These are phyloP conservation scores for Stratiomys singularior DNA, from an alignment of 2,888 invertebrate genomes.

Conservation along the genomic window DNA sequence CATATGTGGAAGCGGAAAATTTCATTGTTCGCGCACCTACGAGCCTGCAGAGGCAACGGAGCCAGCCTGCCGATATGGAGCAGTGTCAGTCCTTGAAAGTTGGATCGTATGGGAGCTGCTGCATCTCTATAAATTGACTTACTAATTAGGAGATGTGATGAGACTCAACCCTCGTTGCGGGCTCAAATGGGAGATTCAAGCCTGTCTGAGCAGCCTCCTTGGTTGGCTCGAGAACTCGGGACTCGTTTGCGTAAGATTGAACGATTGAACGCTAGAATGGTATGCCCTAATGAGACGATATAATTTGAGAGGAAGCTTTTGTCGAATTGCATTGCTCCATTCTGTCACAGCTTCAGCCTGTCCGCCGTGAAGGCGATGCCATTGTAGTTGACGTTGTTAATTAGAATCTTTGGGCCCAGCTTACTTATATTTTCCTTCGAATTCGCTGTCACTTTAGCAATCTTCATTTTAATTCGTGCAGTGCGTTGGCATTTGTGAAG, in stretches of 20 bases:
- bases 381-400: slow-evolving; percentile 16
- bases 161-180: not conserved
- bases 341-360: too few relatives aligned
- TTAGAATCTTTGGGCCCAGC: slow-evolving; percentile 22
- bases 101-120: slow-evolving; percentile 2
- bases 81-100: not conserved
- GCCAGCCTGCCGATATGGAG: not conserved
- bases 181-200: not conserved
- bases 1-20: slow-evolving; percentile 38
- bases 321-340: not conserved
- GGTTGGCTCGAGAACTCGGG: not conserved
- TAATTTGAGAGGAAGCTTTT: slow-evolving; percentile 1
- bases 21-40: slow-evolving; percentile 44
- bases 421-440: not conserved
- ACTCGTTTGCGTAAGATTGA: slow-evolving; percentile 26
- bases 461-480: not conserved
- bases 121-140: slow-evolving; percentile 40
- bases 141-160: slow-evolving; percentile 41
- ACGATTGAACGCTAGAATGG: slow-evolving; percentile 19
- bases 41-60: not conserved
- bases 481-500: not conserved
- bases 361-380: not conserved
- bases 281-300: slow-evolving; percentile 37
- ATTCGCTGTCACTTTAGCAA: not conserved
- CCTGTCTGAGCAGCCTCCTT: not conserved